A percentile compares a stretch with the other conserved stretches of the same genome.
Conservation (phyloP, 2,113 vertebrate species). For the Fulica atra region DNA sequence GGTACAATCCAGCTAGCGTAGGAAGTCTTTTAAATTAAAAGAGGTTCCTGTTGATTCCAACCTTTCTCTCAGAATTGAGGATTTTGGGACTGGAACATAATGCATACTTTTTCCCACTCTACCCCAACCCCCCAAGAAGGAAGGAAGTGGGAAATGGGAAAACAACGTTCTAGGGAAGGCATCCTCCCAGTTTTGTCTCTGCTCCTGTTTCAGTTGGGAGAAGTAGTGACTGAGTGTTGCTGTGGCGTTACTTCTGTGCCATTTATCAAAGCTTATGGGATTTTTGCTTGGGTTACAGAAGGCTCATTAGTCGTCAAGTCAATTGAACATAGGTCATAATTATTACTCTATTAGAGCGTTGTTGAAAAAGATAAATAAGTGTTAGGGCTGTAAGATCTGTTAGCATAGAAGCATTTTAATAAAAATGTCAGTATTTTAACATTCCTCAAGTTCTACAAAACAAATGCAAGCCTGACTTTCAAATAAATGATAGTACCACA, state of each 20-base stretch:
- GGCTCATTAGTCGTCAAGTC: conserved; percentile 46
- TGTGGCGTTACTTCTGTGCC: background rate
- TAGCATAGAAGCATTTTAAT: conserved; percentile 50
- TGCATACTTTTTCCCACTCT: background rate
- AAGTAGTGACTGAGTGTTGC: conserved; percentile 4
- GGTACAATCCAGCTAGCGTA: background rate
- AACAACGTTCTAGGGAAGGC: background rate
- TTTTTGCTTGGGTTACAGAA: conserved; percentile 57
- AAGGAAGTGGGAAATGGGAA: background rate
- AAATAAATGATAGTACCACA: background rate
- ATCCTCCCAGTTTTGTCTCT: background rate
- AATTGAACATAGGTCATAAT: conserved; percentile 61
- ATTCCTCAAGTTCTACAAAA: conserved; percentile 25
- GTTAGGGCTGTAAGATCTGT: background rate
- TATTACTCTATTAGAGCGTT: conserved; percentile 24
- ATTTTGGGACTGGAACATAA: background rate
- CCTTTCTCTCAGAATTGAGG: background rate
- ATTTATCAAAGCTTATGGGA: conserved; percentile 42
- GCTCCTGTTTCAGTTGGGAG: background rate
- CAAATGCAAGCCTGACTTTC: background rate
- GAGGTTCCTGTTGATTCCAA: background rate
- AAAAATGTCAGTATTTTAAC: conserved; percentile 37
- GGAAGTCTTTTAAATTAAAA: background rate
- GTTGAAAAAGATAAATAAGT: conserved; percentile 58
- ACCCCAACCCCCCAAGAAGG: background rate